Base-by-base conservation (phyloP, 2,888 invertebrate species). In the Steinernema hermaphroditum region DNA sequence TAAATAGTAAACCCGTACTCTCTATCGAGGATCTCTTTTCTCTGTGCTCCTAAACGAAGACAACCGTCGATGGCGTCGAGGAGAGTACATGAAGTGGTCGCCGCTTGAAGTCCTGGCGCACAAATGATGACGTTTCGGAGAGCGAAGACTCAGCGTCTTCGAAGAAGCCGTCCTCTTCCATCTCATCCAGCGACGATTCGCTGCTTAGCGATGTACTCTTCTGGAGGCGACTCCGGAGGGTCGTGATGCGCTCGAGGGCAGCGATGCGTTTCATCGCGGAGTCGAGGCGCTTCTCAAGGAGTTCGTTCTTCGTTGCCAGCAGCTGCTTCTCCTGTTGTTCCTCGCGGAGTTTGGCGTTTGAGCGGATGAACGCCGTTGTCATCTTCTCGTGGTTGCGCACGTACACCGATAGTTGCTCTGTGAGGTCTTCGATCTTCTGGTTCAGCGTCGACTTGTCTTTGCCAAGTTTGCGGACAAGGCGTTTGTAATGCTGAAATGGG, bases 401-500 rank as follows among this genome's bases (percentile, higher is more conserved):
- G 54, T 54, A 54, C 6, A 54, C 27, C 6, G 54, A 54, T 6
- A 54, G 54, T 24, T 54, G 54, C n/a, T 54, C 54, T 6, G 9
- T 6, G 16, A 54, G 54, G 8, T 54, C 54, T 24, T 54, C 54
- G 27, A 54, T 54, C 54, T 54, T 54, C 54, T 54, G 54, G 27
- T 54, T 54, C 24, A 54, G 27, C 6, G 27, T 16, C 2, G 54
- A 54, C 19, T 14, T 54, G 54, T 54, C 54, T 54, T 54, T 54
- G 16, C 54, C 54, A 27, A 54, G 54, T 27, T 54, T 54, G 12
- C 54, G 54, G 6, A 27, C 27, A 8, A 54, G 12, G 8, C 54
- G 54, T 54, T 54, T 54, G 54, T 54, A 54, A 27, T 54, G 54
- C 54, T 54, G 54, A 54, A 54, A 19, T n/a, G 9, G 41, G 41